Conservation (phyloP, 2,113 vertebrate species). For the Arenaria interpres region DNA sequence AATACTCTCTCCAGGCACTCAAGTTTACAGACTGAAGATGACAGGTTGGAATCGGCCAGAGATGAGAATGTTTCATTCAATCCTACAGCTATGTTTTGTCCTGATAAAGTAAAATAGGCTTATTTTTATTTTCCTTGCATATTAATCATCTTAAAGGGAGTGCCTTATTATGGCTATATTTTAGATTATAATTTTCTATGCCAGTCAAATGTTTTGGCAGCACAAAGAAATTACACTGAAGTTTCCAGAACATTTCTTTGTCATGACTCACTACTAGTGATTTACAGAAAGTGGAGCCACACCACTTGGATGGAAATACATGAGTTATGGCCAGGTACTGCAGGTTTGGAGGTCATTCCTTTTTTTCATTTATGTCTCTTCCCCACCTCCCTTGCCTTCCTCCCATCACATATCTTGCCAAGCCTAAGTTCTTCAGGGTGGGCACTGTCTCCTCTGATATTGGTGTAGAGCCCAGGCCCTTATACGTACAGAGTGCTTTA, state of each 20-base stretch:
- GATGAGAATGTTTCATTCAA: background rate
- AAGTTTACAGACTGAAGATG: background rate
- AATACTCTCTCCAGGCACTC: background rate
- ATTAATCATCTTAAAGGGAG: background rate
- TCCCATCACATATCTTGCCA: background rate
- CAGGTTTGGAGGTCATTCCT: background rate
- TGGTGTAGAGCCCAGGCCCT: background rate
- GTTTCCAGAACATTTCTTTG: background rate
- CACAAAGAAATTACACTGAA: background rate
- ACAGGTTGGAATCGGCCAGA: background rate
- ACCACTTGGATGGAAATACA: background rate
- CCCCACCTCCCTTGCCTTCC: background rate
- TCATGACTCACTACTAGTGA: background rate
- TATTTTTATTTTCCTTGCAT: background rate
- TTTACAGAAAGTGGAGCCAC: background rate
- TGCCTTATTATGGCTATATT: background rate
- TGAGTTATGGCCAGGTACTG: background rate
- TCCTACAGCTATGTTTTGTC: background rate
- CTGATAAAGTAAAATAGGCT: background rate
- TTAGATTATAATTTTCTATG: background rate
- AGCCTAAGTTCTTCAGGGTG: background rate
- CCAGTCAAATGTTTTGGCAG: background rate
- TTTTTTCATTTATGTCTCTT: background rate
- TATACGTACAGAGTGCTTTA: background rate
- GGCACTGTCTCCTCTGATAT: background rate